Conservation (phyloP, 2,888 invertebrate species). For the Seira musarum region DNA sequence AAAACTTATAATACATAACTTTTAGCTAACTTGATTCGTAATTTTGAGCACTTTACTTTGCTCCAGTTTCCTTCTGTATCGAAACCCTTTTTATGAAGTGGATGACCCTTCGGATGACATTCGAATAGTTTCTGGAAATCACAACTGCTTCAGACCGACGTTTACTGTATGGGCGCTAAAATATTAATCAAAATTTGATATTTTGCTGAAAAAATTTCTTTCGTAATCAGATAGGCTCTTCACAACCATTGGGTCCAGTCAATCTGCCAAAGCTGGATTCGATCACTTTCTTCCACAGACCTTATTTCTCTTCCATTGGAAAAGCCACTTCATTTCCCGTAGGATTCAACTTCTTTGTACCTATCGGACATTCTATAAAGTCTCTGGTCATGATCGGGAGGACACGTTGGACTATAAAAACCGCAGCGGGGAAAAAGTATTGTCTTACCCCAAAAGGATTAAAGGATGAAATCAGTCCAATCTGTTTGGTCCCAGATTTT, state of each 20-base stretch:
- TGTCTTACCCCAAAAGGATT: not conserved
- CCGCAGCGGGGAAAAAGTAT: constrained; percentile 6
- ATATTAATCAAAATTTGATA: not conserved
- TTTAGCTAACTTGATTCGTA: too few relatives aligned
- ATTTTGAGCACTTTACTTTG: not conserved
- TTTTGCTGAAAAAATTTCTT: not conserved
- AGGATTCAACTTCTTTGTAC: not conserved
- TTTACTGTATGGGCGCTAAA: not conserved
- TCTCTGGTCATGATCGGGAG: constrained; percentile 32
- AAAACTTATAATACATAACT: too few relatives aligned
- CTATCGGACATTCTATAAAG: not conserved
- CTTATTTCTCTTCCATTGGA: constrained; percentile 16
- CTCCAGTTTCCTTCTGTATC: constrained; percentile 30
- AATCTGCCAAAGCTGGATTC: constrained; percentile 24
- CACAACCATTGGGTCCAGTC: constrained; percentile 36
- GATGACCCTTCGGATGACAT: too few relatives aligned
- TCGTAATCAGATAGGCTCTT: constrained; percentile 23
- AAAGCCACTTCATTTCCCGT: not conserved
- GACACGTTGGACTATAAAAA: constrained; percentile 27
- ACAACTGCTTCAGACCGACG: constrained; percentile 21
- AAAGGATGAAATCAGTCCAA: constrained; percentile 10
- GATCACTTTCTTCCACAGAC: constrained; percentile 26
- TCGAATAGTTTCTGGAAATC: constrained; percentile 26
- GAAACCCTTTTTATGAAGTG: too few relatives aligned
- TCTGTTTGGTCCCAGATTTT: constrained; percentile 34